These are phyloP conservation scores for Xylocampa areola DNA, from an alignment of 2,888 invertebrate species.

Conservation along the genomic window DNA sequence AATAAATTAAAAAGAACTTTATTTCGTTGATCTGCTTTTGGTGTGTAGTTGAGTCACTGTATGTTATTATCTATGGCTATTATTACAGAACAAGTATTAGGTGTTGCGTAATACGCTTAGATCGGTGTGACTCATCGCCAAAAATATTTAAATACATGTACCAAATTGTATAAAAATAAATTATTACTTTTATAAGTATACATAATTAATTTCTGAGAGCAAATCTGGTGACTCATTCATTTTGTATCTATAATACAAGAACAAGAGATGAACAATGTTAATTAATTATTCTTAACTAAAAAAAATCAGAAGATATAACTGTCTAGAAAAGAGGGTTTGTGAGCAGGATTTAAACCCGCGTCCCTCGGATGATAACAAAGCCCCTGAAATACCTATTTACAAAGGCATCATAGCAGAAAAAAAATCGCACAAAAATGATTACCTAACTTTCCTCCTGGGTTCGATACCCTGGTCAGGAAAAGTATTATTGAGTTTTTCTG, in stretches of 20 bases:
- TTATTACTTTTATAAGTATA: conserved; percentile 59
- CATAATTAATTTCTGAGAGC: conserved; percentile 56
- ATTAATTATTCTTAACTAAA: no score
- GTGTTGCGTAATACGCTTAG: conserved; percentile 81
- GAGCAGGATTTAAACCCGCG: no score
- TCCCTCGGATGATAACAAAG: no score
- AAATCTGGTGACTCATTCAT: conserved; percentile 62
- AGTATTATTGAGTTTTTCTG: no score
- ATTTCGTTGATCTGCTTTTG: conserved; percentile 58
- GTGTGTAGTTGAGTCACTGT: conserved; percentile 72
- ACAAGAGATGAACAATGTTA: conserved; percentile 17
- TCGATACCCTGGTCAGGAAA: no score
- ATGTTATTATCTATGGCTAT: conserved; percentile 74
- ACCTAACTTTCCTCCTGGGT: no score
- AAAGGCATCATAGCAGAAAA: no score
- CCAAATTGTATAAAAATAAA: conserved; percentile 60
- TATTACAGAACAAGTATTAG: conserved; percentile 82
- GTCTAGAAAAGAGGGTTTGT: no score
- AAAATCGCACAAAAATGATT: no score
- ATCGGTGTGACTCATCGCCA: conserved; percentile 77
- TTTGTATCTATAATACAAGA: conserved; percentile 37
- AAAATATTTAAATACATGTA: conserved; percentile 77
- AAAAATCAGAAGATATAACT: no score
- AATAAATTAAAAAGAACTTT: conserved; percentile 3
- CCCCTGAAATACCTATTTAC: no score